Conservation (phyloP, 2,888 invertebrate genomes). For the Tenthredo distinguenda region DNA sequence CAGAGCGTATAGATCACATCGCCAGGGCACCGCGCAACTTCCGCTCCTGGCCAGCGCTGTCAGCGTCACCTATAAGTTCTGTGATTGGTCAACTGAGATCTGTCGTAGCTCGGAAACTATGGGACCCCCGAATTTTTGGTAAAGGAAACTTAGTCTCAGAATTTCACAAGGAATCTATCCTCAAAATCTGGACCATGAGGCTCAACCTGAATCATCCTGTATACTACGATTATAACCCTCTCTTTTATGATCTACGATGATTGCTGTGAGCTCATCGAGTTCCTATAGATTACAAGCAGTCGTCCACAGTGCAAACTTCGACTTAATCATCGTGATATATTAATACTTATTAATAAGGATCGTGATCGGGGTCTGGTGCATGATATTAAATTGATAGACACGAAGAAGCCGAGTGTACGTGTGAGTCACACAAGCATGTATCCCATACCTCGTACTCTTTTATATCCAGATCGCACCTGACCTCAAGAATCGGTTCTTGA, state of each 20-base stretch:
- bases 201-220: background rate
- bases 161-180: too few relatives aligned
- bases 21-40: too few relatives aligned
- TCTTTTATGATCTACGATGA: slow-evolving; percentile 39
- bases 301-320: slow-evolving; percentile 32
- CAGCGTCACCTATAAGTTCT: too few relatives aligned
- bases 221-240: slow-evolving; percentile 1
- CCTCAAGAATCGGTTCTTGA: background rate
- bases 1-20: too few relatives aligned
- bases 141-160: too few relatives aligned
- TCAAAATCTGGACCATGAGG: too few relatives aligned
- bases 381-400: background rate
- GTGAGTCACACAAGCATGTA: background rate
- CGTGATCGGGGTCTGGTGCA: background rate
- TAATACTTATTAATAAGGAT: background rate
- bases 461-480: background rate
- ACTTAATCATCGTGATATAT: slow-evolving; percentile 45
- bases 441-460: background rate
- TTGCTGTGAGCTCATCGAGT: slow-evolving; percentile 14
- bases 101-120: too few relatives aligned
- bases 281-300: slow-evolving; percentile 21
- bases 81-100: too few relatives aligned
- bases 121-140: too few relatives aligned
- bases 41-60: too few relatives aligned
- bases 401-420: background rate